Base-by-base conservation (phyloP, 2,888 invertebrate genomes). In the Hydroisotoma schaefferi region DNA sequence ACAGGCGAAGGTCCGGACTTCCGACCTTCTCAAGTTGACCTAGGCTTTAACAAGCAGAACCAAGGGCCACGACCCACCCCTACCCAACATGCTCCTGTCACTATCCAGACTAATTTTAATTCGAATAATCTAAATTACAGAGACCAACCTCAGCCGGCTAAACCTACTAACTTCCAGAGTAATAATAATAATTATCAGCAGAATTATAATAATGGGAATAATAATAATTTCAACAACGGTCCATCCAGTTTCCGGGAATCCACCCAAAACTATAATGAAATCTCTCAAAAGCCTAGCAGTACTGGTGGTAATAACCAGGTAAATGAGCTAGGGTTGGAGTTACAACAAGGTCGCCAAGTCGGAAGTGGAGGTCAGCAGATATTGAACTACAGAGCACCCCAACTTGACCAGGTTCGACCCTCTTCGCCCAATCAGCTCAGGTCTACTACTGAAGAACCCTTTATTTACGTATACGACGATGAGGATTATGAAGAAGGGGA, bases 381-480 rank as follows among this genome's bases (percentile, higher is more conserved):
- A 43, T 25, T 59, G 28, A 59, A 59, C 47, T 59, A 59, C 26
- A 29, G 55, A 43, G 59, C 55, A n/a, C 46, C 46, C 12, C 23
- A 46, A 25, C 15, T 46, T 6, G 6, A 8, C 6, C n/a, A 43
- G 18, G 5, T 6, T 10, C 43, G 18, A 43, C 43, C 12, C 8
- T 5, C 8, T 15, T 20, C 5, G 23, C 25, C 46, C 20, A 46
- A 46, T 4, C 46, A 46, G 46, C 18, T 18, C 6, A 10, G 18
- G 8, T 20, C 57, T 40, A 4, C 46, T 49, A 54, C 43, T 20
- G 49, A 66, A 5, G 66, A 69, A 25, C 67, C 67, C 15, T 70
- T 65, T 33, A 65, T 70, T 22, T 72, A 72, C 26, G 70, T 72
- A 1, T 72, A 72, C 43, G 72, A 72, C 27, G 70, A 72, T 55